phyloP scores from a whole-genome alignment of 2,888 invertebrate genomes.

The Notocelia uddmanniana region DNA sequence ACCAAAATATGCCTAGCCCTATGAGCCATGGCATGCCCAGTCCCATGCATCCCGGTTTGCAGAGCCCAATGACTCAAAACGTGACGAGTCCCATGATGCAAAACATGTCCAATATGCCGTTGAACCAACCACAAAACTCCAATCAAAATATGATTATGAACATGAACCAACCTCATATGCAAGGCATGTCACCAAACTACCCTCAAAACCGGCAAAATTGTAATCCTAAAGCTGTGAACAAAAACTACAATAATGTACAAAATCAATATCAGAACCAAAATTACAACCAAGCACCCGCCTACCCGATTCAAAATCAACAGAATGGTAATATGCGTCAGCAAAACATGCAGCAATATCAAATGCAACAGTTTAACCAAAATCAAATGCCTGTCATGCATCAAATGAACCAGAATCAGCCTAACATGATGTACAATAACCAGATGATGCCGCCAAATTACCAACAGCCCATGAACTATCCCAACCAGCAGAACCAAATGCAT shows the following conservation, averaged over 20 bases:
- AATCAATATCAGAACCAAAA: slow-evolving; percentile 76
- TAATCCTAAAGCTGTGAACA: slow-evolving; percentile 68
- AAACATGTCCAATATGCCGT: slow-evolving; percentile 74
- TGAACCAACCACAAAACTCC: slow-evolving; percentile 65
- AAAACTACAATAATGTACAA: slow-evolving; percentile 67
- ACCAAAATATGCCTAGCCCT: slow-evolving; percentile 71
- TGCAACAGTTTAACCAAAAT: slow-evolving; percentile 73
- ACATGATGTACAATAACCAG: slow-evolving; percentile 69
- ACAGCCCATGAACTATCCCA: slow-evolving; percentile 68
- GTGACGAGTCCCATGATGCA: slow-evolving; percentile 77
- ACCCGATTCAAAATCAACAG: slow-evolving; percentile 69
- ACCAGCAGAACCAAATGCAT: slow-evolving; percentile 72
- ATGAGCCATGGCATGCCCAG: slow-evolving; percentile 80
- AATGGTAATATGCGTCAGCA: slow-evolving; percentile 68
- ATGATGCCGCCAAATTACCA: slow-evolving; percentile 65
- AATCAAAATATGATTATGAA: slow-evolving; percentile 70
- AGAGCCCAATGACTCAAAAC: slow-evolving; percentile 77
- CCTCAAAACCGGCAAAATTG: slow-evolving; percentile 68
- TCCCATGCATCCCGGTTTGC: slow-evolving; percentile 77
- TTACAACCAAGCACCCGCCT: slow-evolving; percentile 69
- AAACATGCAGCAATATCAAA: slow-evolving; percentile 75
- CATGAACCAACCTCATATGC: slow-evolving; percentile 62
- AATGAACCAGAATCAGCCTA: slow-evolving; percentile 66
- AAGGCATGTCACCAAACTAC: slow-evolving; percentile 60
- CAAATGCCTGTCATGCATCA: slow-evolving; percentile 65